Percentiles rank a stretch among this genome's conserved stretches.
These are phyloP conservation scores for Hyperopisus bebe DNA, from an alignment of 2,113 vertebrate species.

Conservation along the genomic window DNA sequence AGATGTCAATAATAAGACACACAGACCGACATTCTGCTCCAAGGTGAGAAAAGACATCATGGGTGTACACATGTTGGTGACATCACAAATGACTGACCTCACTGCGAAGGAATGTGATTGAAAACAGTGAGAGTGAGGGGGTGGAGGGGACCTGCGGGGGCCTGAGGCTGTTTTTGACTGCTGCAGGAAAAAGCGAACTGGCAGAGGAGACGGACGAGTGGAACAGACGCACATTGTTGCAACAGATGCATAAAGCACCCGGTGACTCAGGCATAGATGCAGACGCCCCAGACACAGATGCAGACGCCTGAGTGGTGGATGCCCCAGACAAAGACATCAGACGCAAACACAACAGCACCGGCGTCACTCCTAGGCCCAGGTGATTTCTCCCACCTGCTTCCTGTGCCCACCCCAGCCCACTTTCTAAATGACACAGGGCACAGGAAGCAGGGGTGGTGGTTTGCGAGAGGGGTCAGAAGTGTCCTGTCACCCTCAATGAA, in stretches of 20 bases:
- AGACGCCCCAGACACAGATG: not conserved
- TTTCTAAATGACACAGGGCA: not conserved
- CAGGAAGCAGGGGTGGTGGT: not conserved
- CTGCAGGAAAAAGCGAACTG: constrained; percentile 10
- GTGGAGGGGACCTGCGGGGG: not conserved
- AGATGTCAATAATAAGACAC: not conserved
- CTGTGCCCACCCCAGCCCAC: not conserved
- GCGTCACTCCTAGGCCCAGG: not conserved
- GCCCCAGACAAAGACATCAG: not conserved
- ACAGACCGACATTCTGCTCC: constrained; percentile 37
- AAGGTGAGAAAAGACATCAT: constrained; percentile 25
- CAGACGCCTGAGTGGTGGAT: not conserved
- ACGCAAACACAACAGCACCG: not conserved
- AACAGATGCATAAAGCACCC: not conserved
- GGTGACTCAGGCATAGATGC: constrained; percentile 11
- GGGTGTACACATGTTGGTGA: not conserved
- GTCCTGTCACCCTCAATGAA: not conserved
- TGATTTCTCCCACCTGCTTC: too few species aligned
- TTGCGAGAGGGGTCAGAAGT: not conserved
- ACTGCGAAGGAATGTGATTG: constrained; percentile 15
- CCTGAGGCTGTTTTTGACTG: constrained; percentile 1
- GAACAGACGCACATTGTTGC: not conserved
- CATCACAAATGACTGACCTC: constrained; percentile 18
- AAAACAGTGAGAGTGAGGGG: constrained; percentile 15
- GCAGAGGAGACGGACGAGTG: constrained; percentile 1